Percentiles rank a stretch among this genome's conserved stretches.
Conservation (phyloP, 2,797 vertebrate species). For the Danio albolineatus region DNA sequence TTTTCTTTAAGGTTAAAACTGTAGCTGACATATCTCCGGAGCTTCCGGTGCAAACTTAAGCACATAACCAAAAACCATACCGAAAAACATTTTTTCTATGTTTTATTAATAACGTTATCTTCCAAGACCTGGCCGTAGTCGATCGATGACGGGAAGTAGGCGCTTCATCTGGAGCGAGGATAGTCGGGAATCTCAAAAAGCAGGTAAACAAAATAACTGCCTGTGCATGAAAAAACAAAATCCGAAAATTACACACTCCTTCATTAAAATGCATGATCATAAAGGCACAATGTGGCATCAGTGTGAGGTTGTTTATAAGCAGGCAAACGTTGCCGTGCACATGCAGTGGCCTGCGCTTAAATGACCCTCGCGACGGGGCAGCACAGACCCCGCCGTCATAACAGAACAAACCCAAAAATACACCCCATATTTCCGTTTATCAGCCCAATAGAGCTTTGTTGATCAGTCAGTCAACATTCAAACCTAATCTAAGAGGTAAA, state of each 20-base stretch:
- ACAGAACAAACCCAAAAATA: conserved; percentile 30
- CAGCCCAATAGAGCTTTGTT: neutral
- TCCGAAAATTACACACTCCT: conserved; percentile 24
- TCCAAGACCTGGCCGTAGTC: conserved; percentile 51
- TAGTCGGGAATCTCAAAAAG: conserved; percentile 83
- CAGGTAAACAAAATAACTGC: conserved; percentile 84
- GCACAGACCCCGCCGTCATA: conserved; percentile 13
- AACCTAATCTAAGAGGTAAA: neutral
- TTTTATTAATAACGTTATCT: conserved; percentile 20
- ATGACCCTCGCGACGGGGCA: conserved; percentile 58
- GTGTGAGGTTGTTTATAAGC: conserved; percentile 20
- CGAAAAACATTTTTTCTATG: neutral
- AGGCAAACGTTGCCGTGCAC: conserved; percentile 25
- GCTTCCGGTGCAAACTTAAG: accelerated
- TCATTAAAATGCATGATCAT: conserved; percentile 26
- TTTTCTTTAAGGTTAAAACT: neutral
- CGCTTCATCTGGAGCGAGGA: conserved; percentile 83
- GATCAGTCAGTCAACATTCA: neutral
- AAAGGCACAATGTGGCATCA: conserved; percentile 39
- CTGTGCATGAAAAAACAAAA: conserved; percentile 62
- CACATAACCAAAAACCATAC: neutral
- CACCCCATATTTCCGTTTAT: neutral
- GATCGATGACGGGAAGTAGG: conserved; percentile 82
- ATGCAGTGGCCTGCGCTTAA: conserved; percentile 62
- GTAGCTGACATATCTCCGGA: accelerated